Evolutionary conservation across 2,888 invertebrate species (phyloP).

Genomic region (Elysia crispata): DNA sequence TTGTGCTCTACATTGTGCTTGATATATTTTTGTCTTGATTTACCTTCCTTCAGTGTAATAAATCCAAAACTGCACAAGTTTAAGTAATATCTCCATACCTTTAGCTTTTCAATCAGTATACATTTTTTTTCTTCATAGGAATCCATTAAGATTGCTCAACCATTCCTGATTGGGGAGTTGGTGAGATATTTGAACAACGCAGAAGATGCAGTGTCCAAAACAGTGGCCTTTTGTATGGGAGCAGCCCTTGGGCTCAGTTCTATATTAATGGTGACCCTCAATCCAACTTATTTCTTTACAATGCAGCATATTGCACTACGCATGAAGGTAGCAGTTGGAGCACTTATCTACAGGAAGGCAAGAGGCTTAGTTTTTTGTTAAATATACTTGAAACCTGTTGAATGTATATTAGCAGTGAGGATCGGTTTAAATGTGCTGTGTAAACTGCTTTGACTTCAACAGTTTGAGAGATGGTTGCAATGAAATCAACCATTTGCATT

Average conservation of each 20-base stretch:
- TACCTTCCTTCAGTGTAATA: no score
- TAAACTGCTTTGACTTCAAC: no score
- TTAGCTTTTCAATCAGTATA: conserved; percentile 9
- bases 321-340: conserved; percentile 56
- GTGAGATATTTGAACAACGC: conserved; percentile 72
- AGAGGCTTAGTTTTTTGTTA: no score
- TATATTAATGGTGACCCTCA: conserved; percentile 46
- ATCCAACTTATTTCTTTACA: conserved; percentile 52
- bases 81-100: not conserved
- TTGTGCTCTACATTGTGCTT: not conserved
- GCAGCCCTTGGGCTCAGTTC: conserved; percentile 45
- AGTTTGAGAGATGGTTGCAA: no score
- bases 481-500: no score
- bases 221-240: conserved; percentile 51
- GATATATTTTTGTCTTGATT: no score
- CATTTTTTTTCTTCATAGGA: conserved; percentile 61
- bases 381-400: no score
- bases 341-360: conserved; percentile 56
- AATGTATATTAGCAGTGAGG: no score
- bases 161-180: conserved; percentile 76
- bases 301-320: conserved; percentile 52
- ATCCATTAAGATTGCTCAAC: conserved; percentile 71
- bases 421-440: no score
- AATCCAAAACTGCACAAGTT: not conserved
- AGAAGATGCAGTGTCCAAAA: conserved; percentile 49